Percentiles rank a stretch among this genome's conserved stretches.
These are phyloP conservation scores for Panthera leo DNA, from an alignment of 2,113 vertebrate species.

Conservation along the genomic window DNA sequence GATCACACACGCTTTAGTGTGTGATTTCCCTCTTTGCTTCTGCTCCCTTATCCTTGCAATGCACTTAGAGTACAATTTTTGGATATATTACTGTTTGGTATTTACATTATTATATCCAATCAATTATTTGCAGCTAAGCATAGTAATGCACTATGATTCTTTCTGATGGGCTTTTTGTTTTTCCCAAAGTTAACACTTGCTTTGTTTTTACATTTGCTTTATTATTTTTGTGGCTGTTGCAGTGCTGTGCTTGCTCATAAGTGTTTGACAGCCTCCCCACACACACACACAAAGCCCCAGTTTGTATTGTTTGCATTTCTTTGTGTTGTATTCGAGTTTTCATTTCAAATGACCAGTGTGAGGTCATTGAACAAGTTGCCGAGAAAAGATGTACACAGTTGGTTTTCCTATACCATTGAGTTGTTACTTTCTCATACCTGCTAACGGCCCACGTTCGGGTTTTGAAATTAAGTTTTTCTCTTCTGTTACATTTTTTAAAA, in stretches of 20 bases:
- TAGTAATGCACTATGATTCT: not conserved
- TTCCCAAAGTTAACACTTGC: not conserved
- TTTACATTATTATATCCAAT: not conserved
- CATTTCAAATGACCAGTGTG: not conserved
- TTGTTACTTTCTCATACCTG: not conserved
- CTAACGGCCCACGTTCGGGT: not conserved
- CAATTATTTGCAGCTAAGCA: not conserved
- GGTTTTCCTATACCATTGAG: not conserved
- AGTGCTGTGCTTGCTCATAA: not conserved
- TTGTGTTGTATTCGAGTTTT: not conserved
- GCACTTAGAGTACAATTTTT: not conserved
- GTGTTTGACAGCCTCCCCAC: not conserved
- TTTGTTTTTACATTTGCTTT: constrained; percentile 22
- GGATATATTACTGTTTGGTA: not conserved
- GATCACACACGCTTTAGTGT: not conserved
- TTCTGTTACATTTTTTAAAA: not conserved
- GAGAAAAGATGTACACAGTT: not conserved
- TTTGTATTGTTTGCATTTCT: not conserved
- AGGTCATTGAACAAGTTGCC: not conserved
- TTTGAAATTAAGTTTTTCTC: not conserved
- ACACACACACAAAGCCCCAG: not conserved
- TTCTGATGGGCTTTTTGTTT: not conserved
- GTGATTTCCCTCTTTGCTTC: not conserved
- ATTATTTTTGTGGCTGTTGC: not conserved
- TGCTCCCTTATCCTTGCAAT: not conserved